These are phyloP conservation scores for Amaurobius ferox DNA, from an alignment of 2,888 invertebrate species.

Conservation along the genomic window DNA sequence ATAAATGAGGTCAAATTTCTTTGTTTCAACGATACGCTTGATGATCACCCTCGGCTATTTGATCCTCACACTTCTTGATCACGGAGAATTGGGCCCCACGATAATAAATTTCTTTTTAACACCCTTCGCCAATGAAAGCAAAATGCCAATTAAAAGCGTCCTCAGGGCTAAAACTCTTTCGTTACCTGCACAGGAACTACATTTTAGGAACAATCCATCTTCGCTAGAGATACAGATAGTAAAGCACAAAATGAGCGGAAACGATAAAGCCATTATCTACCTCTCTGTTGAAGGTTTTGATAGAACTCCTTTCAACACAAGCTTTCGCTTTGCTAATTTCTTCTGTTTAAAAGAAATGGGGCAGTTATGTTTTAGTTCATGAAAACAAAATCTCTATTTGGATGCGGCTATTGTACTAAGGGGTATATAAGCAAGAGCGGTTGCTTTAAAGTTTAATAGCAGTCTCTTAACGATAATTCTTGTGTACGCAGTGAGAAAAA, in stretches of 20 bases:
- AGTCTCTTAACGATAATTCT: no score
- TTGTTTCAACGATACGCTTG: background rate
- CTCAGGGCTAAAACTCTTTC: background rate
- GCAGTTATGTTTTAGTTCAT: conserved; percentile 16
- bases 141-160: conserved; percentile 50
- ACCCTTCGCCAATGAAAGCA: conserved; percentile 27
- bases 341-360: conserved; percentile 3
- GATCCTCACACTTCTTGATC: background rate
- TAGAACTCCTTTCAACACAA: background rate
- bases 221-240: no score
- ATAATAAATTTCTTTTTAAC: background rate
- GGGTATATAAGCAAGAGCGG: conserved; percentile 1
- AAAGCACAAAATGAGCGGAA: background rate
- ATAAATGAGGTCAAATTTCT: no score
- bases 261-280: background rate
- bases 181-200: background rate
- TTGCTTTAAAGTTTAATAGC: no score
- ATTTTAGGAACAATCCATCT: background rate
- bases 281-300: background rate
- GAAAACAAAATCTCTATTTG: conserved; percentile 26
- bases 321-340: background rate
- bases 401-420: conserved; percentile 17
- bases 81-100: background rate
- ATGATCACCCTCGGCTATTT: background rate
- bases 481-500: no score